These are phyloP conservation scores for Bothrops jararaca DNA, from an alignment of 2,113 vertebrate species.

Conservation along the genomic window DNA sequence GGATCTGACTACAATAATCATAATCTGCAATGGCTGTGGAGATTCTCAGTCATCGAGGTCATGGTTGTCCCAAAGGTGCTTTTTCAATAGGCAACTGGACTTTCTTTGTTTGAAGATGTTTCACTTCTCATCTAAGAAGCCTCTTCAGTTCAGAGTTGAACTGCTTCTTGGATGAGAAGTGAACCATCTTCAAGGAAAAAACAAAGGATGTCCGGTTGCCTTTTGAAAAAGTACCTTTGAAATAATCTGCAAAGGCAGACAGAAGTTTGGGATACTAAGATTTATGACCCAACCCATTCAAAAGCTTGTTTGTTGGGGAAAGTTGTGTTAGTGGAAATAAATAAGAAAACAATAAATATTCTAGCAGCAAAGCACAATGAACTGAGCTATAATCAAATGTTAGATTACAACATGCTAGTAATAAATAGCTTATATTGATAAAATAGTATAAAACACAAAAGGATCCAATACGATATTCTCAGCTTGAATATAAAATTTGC, in stretches of 20 bases:
- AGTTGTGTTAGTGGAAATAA: background rate
- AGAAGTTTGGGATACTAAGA: background rate
- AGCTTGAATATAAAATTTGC: background rate
- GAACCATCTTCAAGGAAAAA: no score
- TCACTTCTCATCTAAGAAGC: no score
- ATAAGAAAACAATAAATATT: background rate
- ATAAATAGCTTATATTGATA: background rate
- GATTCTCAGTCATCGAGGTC: no score
- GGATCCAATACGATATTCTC: background rate
- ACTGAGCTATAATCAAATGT: background rate
- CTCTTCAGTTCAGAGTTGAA: no score
- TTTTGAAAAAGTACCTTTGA: no score
- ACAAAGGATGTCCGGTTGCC: no score
- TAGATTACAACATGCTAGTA: background rate
- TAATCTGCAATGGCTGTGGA: no score
- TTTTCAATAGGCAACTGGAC: no score
- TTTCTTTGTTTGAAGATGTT: no score
- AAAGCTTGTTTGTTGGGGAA: background rate
- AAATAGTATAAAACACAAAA: background rate
- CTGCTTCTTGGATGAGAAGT: no score
- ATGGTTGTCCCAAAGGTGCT: no score
- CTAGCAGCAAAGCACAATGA: background rate
- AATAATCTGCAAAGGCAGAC: background rate
- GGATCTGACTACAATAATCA: no score
- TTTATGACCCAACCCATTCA: background rate